A percentile compares a stretch with the other conserved stretches of the same genome.
These are phyloP conservation scores for Enteromius unitaeniatus DNA, from an alignment of 2,797 vertebrate species.

Conservation along the genomic window DNA sequence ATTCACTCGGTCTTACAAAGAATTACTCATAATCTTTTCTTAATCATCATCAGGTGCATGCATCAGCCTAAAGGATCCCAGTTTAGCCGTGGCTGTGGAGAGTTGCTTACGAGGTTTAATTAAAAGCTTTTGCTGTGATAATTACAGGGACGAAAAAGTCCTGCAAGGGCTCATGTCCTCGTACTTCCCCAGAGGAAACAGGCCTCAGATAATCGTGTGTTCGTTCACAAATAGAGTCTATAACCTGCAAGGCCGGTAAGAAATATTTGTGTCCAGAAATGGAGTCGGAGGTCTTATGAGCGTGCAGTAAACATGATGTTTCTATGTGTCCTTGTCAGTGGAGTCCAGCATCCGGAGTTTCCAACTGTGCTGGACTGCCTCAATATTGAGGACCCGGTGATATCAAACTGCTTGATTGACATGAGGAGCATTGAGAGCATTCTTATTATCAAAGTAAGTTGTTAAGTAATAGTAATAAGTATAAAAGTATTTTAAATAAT, in stretches of 20 bases:
- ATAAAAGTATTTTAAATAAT: background rate
- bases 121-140: conserved; percentile 78
- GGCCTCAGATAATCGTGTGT: conserved; percentile 74
- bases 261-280: background rate
- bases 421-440: conserved; percentile 74
- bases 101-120: conserved; percentile 72
- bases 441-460: conserved; percentile 65
- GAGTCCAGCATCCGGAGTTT: conserved; percentile 63
- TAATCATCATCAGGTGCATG: conserved; percentile 57
- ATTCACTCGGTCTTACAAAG: background rate
- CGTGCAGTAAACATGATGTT: background rate
- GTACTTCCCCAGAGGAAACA: conserved; percentile 64
- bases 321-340: conserved; percentile 51
- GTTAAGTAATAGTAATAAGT: background rate
- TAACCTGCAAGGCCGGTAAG: conserved; percentile 59
- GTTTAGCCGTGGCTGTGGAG: conserved; percentile 71
- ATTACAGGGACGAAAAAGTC: conserved; percentile 72
- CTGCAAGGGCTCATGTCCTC: conserved; percentile 71
- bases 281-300: background rate
- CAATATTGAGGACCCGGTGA: conserved; percentile 64
- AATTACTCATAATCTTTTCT: background rate
- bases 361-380: conserved; percentile 63
- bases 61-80: conserved; percentile 66
- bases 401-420: conserved; percentile 75
- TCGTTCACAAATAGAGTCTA: conserved; percentile 65